These are phyloP conservation scores for Dolichotis patagonum DNA, from an alignment of 2,113 vertebrate genomes.

Conservation along the genomic window DNA sequence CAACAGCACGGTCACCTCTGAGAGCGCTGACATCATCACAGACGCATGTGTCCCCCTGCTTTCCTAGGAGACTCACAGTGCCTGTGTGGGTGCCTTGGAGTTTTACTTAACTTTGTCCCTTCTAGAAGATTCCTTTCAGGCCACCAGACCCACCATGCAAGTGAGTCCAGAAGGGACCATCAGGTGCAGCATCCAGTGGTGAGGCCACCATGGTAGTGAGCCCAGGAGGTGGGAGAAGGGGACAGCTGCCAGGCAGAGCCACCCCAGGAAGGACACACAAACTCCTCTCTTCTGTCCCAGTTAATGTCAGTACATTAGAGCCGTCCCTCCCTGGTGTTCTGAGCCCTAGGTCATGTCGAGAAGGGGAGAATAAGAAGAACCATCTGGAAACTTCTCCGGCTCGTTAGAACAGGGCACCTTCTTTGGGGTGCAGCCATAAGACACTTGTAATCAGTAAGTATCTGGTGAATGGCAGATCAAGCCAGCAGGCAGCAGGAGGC, in stretches of 20 bases:
- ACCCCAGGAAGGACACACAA: not conserved
- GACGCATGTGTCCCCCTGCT: no score
- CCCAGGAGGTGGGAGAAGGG: not conserved
- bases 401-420: not conserved
- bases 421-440: not conserved
- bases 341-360: not conserved
- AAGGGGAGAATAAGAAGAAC: not conserved
- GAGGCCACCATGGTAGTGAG: not conserved
- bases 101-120: not conserved
- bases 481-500: not conserved
- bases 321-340: not conserved
- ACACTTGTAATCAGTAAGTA: not conserved
- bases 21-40: not conserved
- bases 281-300: not conserved
- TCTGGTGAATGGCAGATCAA: not conserved
- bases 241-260: not conserved
- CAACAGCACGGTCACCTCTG: not conserved
- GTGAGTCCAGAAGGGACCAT: accelerated
- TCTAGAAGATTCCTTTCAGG: not conserved
- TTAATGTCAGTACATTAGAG: not conserved
- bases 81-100: accelerated
- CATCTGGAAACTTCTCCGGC: not conserved
- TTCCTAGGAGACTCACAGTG: not conserved
- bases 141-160: accelerated
- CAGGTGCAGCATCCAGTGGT: not conserved